Conservation (phyloP, 2,113 vertebrate species). For the Zeus faber region DNA sequence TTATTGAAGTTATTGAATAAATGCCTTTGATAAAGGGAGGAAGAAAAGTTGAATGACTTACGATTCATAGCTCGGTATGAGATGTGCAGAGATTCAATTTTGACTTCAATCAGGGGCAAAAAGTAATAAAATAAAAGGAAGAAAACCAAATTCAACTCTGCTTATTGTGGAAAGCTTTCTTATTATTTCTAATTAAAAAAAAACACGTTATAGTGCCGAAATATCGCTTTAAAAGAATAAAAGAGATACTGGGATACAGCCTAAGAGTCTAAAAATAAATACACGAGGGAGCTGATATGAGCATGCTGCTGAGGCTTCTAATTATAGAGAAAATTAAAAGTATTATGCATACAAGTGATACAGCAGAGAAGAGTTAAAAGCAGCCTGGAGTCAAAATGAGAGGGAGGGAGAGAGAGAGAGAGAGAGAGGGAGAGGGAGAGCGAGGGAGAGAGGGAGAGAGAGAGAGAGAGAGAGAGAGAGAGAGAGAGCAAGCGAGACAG, state of each 20-base stretch:
- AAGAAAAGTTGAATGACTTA: slow-evolving; percentile 1
- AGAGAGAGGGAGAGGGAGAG: too few species aligned
- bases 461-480: too few species aligned
- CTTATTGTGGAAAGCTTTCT: slow-evolving; percentile 32
- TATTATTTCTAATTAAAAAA: too few species aligned
- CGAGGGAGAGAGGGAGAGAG: too few species aligned
- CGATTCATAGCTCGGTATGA: neutral
- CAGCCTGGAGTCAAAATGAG: slow-evolving; percentile 30
- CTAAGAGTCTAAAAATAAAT: slow-evolving; percentile 31
- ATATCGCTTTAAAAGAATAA: slow-evolving; percentile 33
- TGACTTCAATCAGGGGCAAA: slow-evolving; percentile 30
- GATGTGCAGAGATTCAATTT: neutral
- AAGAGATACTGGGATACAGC: slow-evolving; percentile 16
- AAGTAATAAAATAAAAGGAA: too few species aligned
- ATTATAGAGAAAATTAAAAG: slow-evolving; percentile 57
- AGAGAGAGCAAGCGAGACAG: too few species aligned
- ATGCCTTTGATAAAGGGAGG: slow-evolving; percentile 2
- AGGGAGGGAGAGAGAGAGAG: too few species aligned
- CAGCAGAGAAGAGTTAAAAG: slow-evolving; percentile 43
- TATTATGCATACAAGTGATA: slow-evolving; percentile 49
- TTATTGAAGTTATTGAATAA: neutral
- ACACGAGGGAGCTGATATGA: slow-evolving; percentile 33
- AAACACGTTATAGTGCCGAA: slow-evolving; percentile 34
- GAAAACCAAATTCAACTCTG: too few species aligned
- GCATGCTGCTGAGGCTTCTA: slow-evolving; percentile 49